These are phyloP conservation scores for Tinea trinotella DNA, from an alignment of 2,888 invertebrate species.

Conservation along the genomic window DNA sequence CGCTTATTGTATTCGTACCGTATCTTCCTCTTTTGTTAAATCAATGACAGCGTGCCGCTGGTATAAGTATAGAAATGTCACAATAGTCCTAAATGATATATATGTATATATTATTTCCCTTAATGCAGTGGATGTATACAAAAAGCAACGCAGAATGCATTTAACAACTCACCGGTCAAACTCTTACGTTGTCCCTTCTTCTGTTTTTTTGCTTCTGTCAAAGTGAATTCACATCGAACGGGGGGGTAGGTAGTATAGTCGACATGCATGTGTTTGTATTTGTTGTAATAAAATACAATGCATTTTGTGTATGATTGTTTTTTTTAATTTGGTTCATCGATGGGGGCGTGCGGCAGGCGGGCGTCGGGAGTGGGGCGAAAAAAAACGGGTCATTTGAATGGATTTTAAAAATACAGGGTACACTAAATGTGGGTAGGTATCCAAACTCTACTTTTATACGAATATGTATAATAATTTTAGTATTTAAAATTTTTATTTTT, in stretches of 20 bases:
- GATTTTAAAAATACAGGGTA: conserved; percentile 24
- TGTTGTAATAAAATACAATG: conserved; percentile 66
- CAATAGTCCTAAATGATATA: too few relatives aligned
- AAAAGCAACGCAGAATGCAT: conserved; percentile 30
- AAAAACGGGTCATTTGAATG: conserved; percentile 69
- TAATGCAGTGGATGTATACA: too few relatives aligned
- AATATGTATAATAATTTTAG: too few relatives aligned
- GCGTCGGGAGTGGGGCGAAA: conserved; percentile 55
- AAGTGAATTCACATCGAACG: conserved; percentile 65
- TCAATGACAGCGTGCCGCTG: too few relatives aligned
- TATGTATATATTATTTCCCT: too few relatives aligned
- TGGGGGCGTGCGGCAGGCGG: conserved; percentile 65
- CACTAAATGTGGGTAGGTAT: too few relatives aligned
- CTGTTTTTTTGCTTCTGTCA: conserved; percentile 94
- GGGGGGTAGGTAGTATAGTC: conserved; percentile 44
- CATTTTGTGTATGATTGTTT: conserved; percentile 57
- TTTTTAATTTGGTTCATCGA: conserved; percentile 63
- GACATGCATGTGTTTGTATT: conserved; percentile 71
- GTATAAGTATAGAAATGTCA: too few relatives aligned
- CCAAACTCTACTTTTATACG: too few relatives aligned
- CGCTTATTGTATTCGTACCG: too few relatives aligned
- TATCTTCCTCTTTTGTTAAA: too few relatives aligned
- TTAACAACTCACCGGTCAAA: conserved; percentile 84
- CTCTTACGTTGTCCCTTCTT: conserved; percentile 85
- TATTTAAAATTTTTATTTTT: too few relatives aligned